Base-by-base conservation (phyloP, 1,140 invertebrate genomes). In the Pogonomyrmex barbatus region DNA sequence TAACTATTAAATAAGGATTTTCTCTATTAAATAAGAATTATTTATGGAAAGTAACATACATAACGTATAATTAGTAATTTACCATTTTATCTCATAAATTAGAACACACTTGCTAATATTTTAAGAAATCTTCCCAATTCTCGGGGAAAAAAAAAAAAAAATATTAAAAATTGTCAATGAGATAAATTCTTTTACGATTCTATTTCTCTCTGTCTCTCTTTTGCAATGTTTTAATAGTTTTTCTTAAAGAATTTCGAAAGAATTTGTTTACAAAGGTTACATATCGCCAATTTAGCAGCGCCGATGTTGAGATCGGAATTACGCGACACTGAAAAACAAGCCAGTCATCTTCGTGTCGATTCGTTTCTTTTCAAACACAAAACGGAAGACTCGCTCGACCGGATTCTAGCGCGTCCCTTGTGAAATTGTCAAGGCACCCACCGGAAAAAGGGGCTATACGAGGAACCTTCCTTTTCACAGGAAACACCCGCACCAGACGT, bases 361-460 rank as follows among this genome's bases (percentile, higher is more conserved):
- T 75, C 36, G 6, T 75, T 52, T 83, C n/a, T 50, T 86, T 81
- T 54, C 42, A 62, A 68, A 24, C 30, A 4, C 42, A 42, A 79
- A 45, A 81, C 62, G 68, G 54, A 86, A 77, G 63, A 81, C 81
- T 81, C 52, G 56, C 54, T 10, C 52, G 24, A 52, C 56, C 30
- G 50, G 45, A 89, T 87, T 36, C 54, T 67, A 68, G 30, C 45
- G 36, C 70, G 58, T 77, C 42, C n/a, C 50, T 71, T 45, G 62
- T 78, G 3, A 67, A 87, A 90, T 63, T 89, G 79, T 87, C 60
- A 42, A 89, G 54, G 52, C 30, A 82, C 33, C 68, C 68, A 86
- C 88, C 82, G 86, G 88, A 90, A 90, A 90, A 86, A 84, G 89
- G 62, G 82, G 17, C 79, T 45, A 54, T 36, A 54, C 56, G 58